Evolutionary conservation across 1,140 invertebrate species (phyloP).

Genomic region (Drosophila arizonae): DNA sequence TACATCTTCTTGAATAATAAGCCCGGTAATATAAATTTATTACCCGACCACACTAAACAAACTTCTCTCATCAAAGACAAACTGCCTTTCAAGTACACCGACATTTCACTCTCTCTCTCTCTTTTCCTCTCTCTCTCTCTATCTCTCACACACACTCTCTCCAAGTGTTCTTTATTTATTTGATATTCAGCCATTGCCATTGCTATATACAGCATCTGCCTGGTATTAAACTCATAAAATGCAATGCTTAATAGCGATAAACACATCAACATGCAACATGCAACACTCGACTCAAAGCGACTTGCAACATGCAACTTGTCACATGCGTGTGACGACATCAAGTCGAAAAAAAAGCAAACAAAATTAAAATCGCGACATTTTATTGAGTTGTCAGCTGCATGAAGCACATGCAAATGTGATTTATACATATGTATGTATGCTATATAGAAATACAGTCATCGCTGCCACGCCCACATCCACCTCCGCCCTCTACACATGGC

Average conservation of each 20-base stretch:
- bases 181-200: not conserved
- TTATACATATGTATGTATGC: not conserved
- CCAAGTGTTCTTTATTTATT: not conserved
- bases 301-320: slow-evolving; percentile 47
- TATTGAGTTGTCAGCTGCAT: slow-evolving; percentile 76
- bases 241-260: slow-evolving; percentile 66
- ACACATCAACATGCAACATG: slow-evolving; percentile 65
- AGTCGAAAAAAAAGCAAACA: slow-evolving; percentile 12
- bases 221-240: slow-evolving; percentile 64
- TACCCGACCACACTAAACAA: not conserved
- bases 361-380: slow-evolving; percentile 77
- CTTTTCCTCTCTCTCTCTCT: too few species aligned
- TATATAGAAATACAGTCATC: slow-evolving; percentile 31
- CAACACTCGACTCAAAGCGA: slow-evolving; percentile 32
- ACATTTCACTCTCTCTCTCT: not conserved
- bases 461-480: slow-evolving; percentile 57
- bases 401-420: slow-evolving; percentile 59
- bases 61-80: not conserved
- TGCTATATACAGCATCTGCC: slow-evolving; percentile 30
- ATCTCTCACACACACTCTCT: too few species aligned
- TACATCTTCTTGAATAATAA: too few species aligned
- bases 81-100: too few species aligned
- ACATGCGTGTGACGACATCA: slow-evolving; percentile 66
- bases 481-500: slow-evolving; percentile 13
- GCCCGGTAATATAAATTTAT: too few species aligned